Conservation (phyloP, 2,113 vertebrate genomes). For the Lepisosteus osseus region DNA sequence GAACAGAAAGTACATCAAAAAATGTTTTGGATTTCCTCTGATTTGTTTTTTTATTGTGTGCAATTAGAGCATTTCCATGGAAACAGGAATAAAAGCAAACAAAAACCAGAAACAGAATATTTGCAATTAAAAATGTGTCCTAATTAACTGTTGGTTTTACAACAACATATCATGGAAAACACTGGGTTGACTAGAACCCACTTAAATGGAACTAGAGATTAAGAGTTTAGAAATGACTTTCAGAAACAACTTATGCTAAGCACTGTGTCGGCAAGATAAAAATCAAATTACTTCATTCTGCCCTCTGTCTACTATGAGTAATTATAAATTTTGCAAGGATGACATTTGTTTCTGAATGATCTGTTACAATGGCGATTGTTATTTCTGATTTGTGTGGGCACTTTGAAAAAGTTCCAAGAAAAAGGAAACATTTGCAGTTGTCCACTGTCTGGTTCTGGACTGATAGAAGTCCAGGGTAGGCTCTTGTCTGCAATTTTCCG, state of each 20-base stretch:
- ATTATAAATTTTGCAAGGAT: constrained; percentile 37
- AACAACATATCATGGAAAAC: too few species aligned
- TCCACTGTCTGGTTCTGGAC: neutral
- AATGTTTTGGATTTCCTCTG: too few species aligned
- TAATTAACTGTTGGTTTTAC: too few species aligned
- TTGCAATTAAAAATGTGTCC: too few species aligned
- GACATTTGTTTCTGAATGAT: constrained; percentile 46
- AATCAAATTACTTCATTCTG: constrained; percentile 14
- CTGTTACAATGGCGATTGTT: constrained; percentile 49
- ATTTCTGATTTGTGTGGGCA: constrained; percentile 33
- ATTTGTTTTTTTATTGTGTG: too few species aligned
- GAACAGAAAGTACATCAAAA: too few species aligned
- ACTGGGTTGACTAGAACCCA: too few species aligned
- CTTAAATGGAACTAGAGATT: too few species aligned
- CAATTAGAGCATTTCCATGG: too few species aligned
- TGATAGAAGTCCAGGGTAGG: constrained; percentile 23
- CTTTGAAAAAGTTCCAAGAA: constrained; percentile 52
- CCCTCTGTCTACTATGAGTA: constrained; percentile 17
- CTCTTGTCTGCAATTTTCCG: constrained; percentile 72
- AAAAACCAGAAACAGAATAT: too few species aligned
- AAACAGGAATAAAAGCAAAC: too few species aligned
- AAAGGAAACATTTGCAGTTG: constrained; percentile 29
- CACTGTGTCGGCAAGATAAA: neutral
- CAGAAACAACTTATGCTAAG: neutral
- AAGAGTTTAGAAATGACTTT: neutral